Conservation (phyloP, 2,888 invertebrate species). For the Athalia rosae region DNA sequence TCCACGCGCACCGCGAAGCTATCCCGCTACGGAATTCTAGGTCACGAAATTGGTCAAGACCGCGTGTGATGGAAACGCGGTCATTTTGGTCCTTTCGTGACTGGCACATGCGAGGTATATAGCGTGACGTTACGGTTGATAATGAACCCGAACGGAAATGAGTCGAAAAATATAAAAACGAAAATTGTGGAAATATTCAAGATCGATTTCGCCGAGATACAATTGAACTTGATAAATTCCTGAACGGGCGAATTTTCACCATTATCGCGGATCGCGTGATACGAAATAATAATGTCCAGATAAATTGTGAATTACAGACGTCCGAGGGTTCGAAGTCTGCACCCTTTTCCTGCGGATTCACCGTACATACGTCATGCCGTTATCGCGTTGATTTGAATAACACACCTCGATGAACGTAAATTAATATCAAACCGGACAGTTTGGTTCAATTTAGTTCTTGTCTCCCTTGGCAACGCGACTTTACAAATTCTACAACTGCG, state of each 20-base stretch:
- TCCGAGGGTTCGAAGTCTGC: too few relatives aligned
- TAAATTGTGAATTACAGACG: too few relatives aligned
- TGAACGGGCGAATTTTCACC: neutral
- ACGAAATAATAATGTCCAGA: too few relatives aligned
- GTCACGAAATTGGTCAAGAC: conserved; percentile 15
- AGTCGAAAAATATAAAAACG: neutral
- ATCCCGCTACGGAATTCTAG: neutral
- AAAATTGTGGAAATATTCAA: neutral
- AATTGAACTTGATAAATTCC: conserved; percentile 28
- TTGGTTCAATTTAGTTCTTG: too few relatives aligned
- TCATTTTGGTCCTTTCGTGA: conserved; percentile 17
- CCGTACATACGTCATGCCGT: too few relatives aligned
- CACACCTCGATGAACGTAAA: too few relatives aligned
- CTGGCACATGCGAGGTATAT: neutral
- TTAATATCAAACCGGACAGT: too few relatives aligned
- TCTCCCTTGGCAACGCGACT: too few relatives aligned
- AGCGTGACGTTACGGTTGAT: conserved; percentile 13
- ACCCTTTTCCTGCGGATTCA: too few relatives aligned
- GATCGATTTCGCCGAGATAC: conserved; percentile 14
- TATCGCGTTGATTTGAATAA: too few relatives aligned
- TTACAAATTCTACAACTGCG: too few relatives aligned
- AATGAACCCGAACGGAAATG: conserved; percentile 6
- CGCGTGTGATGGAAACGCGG: neutral
- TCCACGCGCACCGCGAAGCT: neutral
- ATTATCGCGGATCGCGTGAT: too few relatives aligned